Conservation (phyloP, 2,113 vertebrate genomes). For the Daphoenositta chrysoptera region DNA sequence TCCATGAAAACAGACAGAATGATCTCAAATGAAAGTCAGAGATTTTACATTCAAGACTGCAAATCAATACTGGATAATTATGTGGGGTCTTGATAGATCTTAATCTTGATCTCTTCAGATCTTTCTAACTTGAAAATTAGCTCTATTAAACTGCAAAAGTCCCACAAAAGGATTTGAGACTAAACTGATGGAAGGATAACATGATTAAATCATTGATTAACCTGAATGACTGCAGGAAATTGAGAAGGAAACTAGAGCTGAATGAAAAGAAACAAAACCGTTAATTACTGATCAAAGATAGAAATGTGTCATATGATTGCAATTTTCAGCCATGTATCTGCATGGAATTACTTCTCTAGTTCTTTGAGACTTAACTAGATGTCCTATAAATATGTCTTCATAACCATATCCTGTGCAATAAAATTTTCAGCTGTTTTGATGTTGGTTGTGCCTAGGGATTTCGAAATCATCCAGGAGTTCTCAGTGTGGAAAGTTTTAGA, state of each 20-base stretch:
- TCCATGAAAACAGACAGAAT: background rate
- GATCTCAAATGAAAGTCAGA: background rate
- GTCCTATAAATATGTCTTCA: background rate
- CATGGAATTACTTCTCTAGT: slow-evolving; percentile 21
- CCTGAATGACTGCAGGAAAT: slow-evolving; percentile 69
- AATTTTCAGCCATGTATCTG: slow-evolving; percentile 51
- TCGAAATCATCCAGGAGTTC: background rate
- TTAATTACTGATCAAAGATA: slow-evolving; percentile 83
- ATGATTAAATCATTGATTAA: slow-evolving; percentile 80
- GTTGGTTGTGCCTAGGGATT: background rate
- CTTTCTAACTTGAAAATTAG: slow-evolving; percentile 73
- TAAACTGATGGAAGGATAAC: slow-evolving; percentile 72
- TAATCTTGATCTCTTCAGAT: slow-evolving; percentile 73
- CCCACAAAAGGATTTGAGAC: slow-evolving; percentile 76
- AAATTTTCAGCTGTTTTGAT: background rate
- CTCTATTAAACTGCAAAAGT: slow-evolving; percentile 79
- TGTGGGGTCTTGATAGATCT: slow-evolving; percentile 25
- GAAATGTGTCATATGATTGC: slow-evolving; percentile 56
- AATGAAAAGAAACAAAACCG: slow-evolving; percentile 79
- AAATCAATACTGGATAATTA: background rate
- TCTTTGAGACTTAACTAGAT: slow-evolving; percentile 19
- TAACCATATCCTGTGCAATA: background rate
- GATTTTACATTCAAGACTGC: background rate
- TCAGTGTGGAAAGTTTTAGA: background rate
- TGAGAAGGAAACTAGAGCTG: slow-evolving; percentile 77